Evolutionary conservation across 2,113 vertebrate genomes (phyloP).

Genomic region (Spilogale gracilis): DNA sequence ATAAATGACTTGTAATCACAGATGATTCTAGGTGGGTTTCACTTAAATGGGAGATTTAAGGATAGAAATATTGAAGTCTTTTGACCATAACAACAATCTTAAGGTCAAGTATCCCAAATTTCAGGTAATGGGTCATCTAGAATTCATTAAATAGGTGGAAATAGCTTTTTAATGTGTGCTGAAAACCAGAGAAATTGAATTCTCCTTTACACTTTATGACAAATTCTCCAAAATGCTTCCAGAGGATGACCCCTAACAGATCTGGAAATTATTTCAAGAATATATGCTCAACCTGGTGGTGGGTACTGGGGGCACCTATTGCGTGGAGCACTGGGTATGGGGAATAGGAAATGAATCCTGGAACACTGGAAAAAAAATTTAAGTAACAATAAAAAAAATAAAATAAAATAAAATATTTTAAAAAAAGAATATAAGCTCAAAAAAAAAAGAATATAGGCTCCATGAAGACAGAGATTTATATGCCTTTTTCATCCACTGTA

Average conservation of each 20-base stretch:
- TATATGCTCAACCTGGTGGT: no score
- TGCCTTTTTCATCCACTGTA: background rate
- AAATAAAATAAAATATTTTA: no score
- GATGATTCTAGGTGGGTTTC: constrained; percentile 14
- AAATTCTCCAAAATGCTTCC: constrained; percentile 44
- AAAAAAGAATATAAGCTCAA: background rate
- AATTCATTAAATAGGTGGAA: constrained; percentile 26
- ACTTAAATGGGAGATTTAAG: constrained; percentile 38
- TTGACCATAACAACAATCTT: background rate
- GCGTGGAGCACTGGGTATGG: no score
- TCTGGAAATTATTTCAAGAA: background rate
- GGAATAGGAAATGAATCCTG: no score
- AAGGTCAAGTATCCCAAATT: background rate
- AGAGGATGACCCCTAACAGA: background rate
- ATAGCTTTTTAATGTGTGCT: background rate
- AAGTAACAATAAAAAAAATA: no score
- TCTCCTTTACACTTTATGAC: background rate
- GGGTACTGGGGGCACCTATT: no score
- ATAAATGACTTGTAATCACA: constrained; percentile 29
- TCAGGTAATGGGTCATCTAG: background rate
- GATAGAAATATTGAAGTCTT: background rate
- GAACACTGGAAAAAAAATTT: no score
- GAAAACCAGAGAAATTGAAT: constrained; percentile 38
- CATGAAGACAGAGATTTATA: background rate
- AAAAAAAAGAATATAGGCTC: background rate